Evolutionary conservation across 2,113 vertebrate species (phyloP).

Genomic region (Cygnus atratus): DNA sequence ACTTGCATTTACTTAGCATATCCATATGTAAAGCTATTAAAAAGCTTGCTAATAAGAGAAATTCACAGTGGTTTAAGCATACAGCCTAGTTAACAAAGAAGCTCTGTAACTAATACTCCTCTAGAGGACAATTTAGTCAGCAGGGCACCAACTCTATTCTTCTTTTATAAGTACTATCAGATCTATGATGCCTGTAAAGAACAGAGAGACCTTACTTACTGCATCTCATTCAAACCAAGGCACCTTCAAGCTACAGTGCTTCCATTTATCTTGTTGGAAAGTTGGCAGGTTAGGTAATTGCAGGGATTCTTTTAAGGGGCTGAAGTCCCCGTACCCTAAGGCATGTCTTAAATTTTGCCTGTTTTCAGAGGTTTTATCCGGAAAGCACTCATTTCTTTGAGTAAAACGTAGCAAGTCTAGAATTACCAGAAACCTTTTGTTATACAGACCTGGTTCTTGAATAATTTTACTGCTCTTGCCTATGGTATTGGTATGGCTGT

Average conservation of each 20-base stretch:
- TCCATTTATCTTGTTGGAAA: slow-evolving; percentile 69
- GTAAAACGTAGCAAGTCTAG: background rate
- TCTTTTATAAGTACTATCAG: slow-evolving; percentile 76
- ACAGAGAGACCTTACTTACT: slow-evolving; percentile 65
- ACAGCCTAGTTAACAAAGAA: slow-evolving; percentile 79
- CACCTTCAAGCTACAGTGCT: slow-evolving; percentile 75
- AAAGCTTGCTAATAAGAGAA: slow-evolving; percentile 73
- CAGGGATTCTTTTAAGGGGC: slow-evolving; percentile 58
- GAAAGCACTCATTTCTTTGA: background rate
- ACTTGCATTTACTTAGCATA: slow-evolving; percentile 42
- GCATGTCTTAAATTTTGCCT: slow-evolving; percentile 35
- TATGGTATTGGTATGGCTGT: background rate
- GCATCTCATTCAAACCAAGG: slow-evolving; percentile 71
- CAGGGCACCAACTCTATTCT: slow-evolving; percentile 77
- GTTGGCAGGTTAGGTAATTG: slow-evolving; percentile 68
- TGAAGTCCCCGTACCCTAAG: slow-evolving; percentile 43
- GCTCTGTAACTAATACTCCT: slow-evolving; percentile 80
- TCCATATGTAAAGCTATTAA: slow-evolving; percentile 61
- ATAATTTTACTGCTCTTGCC: background rate
- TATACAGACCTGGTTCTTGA: background rate
- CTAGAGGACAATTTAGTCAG: slow-evolving; percentile 80
- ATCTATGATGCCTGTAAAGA: slow-evolving; percentile 73
- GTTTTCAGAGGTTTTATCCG: background rate
- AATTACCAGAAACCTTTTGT: background rate
- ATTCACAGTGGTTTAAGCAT: slow-evolving; percentile 69